phyloP scores from a whole-genome alignment of 2,113 vertebrate species.

The Felis chaus region DNA sequence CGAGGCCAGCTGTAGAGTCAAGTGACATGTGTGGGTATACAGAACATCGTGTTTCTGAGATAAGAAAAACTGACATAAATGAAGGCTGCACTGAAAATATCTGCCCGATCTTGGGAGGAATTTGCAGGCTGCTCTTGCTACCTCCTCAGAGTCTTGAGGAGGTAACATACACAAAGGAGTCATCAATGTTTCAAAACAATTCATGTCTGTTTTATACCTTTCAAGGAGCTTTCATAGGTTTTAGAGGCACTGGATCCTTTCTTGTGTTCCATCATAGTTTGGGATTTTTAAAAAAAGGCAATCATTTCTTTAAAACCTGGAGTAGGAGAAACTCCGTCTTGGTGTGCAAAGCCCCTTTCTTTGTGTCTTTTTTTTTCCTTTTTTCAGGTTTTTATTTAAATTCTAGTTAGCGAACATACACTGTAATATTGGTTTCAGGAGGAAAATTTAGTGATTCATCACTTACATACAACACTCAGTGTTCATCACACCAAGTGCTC shows the following conservation, averaged over 20 bases:
- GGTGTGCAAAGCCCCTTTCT: background rate
- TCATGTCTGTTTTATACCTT: background rate
- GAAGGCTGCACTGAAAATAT: accelerated
- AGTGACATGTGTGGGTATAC: background rate
- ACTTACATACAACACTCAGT: too few species aligned
- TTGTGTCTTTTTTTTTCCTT: too few species aligned
- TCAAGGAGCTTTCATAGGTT: background rate
- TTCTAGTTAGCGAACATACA: too few species aligned
- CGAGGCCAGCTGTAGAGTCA: background rate
- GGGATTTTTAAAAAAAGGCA: background rate
- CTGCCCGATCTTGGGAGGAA: background rate
- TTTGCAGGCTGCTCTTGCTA: accelerated
- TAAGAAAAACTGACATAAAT: background rate
- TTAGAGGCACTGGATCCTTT: background rate
- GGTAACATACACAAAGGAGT: background rate
- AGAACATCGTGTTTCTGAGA: conserved; percentile 22
- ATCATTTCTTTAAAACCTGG: background rate
- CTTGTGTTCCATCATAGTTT: background rate
- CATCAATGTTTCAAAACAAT: background rate
- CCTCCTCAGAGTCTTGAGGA: background rate
- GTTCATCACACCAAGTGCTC: too few species aligned
- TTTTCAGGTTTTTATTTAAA: too few species aligned
- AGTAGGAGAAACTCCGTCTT: background rate
- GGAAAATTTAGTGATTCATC: too few species aligned
- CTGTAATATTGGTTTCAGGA: too few species aligned